Evolutionary conservation across 2,797 vertebrate species (phyloP).

Genomic region (Emydoidea blandingii): DNA sequence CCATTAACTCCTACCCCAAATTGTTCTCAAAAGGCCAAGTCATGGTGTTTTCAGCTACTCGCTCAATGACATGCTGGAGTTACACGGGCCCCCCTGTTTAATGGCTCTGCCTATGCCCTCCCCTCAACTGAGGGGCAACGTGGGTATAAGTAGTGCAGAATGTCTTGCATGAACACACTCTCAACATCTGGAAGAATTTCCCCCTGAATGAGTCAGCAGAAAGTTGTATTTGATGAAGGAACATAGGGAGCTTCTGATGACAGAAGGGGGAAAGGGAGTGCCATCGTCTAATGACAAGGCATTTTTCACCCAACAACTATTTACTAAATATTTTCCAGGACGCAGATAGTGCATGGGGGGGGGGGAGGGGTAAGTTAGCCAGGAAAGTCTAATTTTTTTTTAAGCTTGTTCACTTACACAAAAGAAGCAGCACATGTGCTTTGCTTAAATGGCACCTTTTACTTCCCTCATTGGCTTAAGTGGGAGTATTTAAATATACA

Average conservation of each 20-base stretch:
- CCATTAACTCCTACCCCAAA: background rate
- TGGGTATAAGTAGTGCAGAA: background rate
- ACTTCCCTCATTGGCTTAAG: background rate
- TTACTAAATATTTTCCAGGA: background rate
- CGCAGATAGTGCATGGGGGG: background rate
- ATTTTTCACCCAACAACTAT: background rate
- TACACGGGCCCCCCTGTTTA: background rate
- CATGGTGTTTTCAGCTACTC: background rate
- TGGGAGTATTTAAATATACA: background rate
- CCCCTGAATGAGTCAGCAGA: background rate
- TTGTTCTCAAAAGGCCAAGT: background rate
- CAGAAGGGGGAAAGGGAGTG: background rate
- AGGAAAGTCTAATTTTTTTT: background rate
- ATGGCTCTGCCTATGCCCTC: background rate
- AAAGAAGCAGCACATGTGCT: background rate
- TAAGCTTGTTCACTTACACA: background rate
- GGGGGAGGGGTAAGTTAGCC: background rate
- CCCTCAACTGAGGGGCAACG: background rate
- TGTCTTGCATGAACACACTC: background rate
- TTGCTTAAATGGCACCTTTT: background rate
- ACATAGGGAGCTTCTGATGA: background rate
- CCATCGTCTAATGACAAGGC: background rate
- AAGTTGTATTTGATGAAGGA: background rate
- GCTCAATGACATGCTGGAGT: rapidly evolving
- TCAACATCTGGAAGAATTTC: background rate